Base-by-base conservation (phyloP, 2,797 vertebrate species). In the Ptychobarbus kaznakovi region DNA sequence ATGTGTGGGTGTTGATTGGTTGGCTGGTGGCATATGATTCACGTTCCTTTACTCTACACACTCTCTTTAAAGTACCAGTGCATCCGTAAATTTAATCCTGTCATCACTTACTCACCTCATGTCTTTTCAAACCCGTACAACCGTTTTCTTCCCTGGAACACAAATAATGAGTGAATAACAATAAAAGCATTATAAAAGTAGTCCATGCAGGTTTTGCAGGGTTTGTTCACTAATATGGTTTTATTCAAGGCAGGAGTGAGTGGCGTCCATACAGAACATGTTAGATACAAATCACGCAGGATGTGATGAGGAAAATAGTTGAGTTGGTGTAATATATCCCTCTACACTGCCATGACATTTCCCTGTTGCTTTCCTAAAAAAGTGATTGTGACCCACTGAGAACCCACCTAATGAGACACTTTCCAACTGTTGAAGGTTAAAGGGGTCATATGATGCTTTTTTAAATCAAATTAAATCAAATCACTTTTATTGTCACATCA, bases 1-100 rank as follows among this genome's bases (percentile, higher is more conserved):
- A 53, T 51, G 73, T 3, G 46, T 77, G n/a, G 83, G 65, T 58
- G 75, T 46, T 78, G 38, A 70, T 53, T 15, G 73, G 82, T 56
- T 68, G 61, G 35, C 46, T 68, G 42, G 32, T 66, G 72, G 72
- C 81, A 75, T 75, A 83, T 83, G 82, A 83, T 61, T 83, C 74
- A 28, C 35, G 0, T 13, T 56, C n/a, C 3, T 53, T 51, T 68
- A 77, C n/a, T 15, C 15, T 68, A 56, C 65, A 68, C 40, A 25
- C 16, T 46, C 16, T 22, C 25, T 42, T 80, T 65, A 49, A 65
- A 65, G 6, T 6, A 61, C 0, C 51, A 56, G 20, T 76, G 51
- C 74, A 58, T 40, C 11, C 35, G 58, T 58, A 58, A 61, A 77
- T 58, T 8, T 4, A 40, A 42, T 42, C 35, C 35, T 61, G 3